Evolutionary conservation across 2,888 invertebrate genomes (phyloP).

Genomic region (Parthenolecanium corni): DNA sequence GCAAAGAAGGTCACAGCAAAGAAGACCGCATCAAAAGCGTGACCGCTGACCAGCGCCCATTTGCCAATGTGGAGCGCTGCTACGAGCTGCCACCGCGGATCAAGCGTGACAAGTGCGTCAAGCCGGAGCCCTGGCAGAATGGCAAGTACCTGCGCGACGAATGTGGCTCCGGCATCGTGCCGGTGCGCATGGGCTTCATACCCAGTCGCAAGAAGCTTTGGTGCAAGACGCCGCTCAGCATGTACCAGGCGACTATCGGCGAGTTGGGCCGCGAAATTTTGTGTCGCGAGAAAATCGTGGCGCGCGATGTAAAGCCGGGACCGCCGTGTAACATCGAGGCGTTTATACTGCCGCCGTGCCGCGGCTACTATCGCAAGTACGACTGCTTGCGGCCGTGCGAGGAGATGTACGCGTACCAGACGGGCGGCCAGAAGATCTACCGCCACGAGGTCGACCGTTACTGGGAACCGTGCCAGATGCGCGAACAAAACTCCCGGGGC

Average conservation of each 20-base stretch:
- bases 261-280: conserved; percentile 17
- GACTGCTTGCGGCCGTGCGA: conserved; percentile 20
- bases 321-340: conserved; percentile 16
- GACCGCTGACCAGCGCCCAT: neutral
- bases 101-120: neutral
- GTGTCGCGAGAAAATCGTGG: conserved; percentile 11
- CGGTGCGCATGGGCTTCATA: neutral
- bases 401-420: conserved; percentile 6
- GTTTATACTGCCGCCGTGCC: conserved; percentile 11
- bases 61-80: neutral
- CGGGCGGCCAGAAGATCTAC: conserved; percentile 1
- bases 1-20: neutral
- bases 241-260: conserved; percentile 23
- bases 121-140: conserved; percentile 1
- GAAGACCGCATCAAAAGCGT: neutral
- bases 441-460: neutral
- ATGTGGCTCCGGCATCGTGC: conserved; percentile 11
- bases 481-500: neutral
- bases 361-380: conserved; percentile 22
- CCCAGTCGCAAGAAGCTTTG: neutral
- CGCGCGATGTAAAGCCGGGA: conserved; percentile 2
- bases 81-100: neutral
- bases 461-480: conserved; percentile 12
- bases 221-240: conserved; percentile 12
- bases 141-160: neutral